A percentile compares a stretch with the other conserved stretches of the same genome.
Evolutionary conservation across 1,140 invertebrate genomes (phyloP).

Genomic region (Lepidostoma basale): DNA sequence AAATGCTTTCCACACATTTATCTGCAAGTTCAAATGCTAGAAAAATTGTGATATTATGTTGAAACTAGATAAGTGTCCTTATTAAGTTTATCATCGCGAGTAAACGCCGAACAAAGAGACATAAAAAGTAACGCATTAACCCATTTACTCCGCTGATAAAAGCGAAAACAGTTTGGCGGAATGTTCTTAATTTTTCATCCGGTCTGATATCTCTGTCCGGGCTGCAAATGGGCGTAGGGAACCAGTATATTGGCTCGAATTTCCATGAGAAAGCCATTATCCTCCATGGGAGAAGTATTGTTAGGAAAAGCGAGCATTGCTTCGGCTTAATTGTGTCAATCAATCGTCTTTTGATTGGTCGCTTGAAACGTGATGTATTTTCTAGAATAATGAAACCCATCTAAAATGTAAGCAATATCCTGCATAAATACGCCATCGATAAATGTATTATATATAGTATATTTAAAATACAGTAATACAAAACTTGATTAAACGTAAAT

Average conservation of each 20-base stretch:
- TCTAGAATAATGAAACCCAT: constrained; percentile 8
- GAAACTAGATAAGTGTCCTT: too few species aligned
- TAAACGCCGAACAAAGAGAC: neutral
- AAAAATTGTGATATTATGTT: neutral
- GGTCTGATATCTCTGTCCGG: constrained; percentile 13
- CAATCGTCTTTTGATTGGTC: constrained; percentile 19
- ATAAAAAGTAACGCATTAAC: constrained; percentile 20
- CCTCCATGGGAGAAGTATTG: constrained; percentile 8
- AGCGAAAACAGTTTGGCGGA: constrained; percentile 5
- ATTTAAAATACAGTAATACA: too few species aligned
- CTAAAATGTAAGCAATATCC: too few species aligned
- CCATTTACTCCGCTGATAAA: constrained; percentile 15
- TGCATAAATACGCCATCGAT: too few species aligned
- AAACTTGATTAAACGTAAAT: too few species aligned
- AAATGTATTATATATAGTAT: too few species aligned
- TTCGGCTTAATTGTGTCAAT: constrained; percentile 20
- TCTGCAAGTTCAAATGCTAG: too few species aligned
- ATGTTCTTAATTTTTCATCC: constrained; percentile 29
- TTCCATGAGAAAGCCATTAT: constrained; percentile 27
- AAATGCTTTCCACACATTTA: too few species aligned
- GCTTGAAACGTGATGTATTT: constrained; percentile 7
- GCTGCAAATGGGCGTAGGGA: neutral
- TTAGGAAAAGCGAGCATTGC: constrained; percentile 3
- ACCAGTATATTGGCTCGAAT: constrained; percentile 6
- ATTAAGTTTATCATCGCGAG: constrained; percentile 15